Evolutionary conservation across 2,888 invertebrate genomes (phyloP), one percentile per base, ranked within the genome.

Genomic region (Alcis repandata): DNA sequence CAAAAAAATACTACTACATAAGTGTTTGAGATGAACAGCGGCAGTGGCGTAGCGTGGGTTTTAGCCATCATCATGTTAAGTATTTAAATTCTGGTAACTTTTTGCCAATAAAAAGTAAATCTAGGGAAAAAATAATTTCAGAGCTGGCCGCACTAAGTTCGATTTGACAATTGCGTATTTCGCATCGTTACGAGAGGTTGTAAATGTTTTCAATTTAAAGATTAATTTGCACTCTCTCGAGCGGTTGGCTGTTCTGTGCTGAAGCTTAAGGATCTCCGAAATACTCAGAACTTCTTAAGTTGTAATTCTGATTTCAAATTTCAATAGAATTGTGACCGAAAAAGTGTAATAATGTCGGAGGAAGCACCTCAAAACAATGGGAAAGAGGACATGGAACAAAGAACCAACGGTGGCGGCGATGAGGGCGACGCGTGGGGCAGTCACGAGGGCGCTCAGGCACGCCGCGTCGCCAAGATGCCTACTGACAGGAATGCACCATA

Each of bases 401-500:
- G 92, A 77, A 78, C 85, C 20, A 92, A 92, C 80, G 91, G 91
- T 63, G 89, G 84, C 62, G 89, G 89, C 61, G 93, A 93, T 78
- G 90, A 90, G 80, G 85, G 88, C 71, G 93, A 93, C 78, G 93
- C 93, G 70, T 88, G 88, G 86, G 93, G 92, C 59, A 92, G 90
- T 72, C 87, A 87, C 65, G 86, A 92, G 38, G 82, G 87, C 36
- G 86, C 89, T 11, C 82, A 83, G 68, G 71, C 86, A 79, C 84
- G 88, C 77, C 82, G 90, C 83, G 67, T 94, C 90, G 76, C 92
- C 1, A 86, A 83, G 49, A 96, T 96, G 96, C 95, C 96, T 9
- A 94, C 94, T 0, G 94, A 95, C 60, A 95, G 95, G 70, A 95
- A 96, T 86, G 95, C 96, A 0, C 91, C 94, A 0, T 96, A 96